Percentiles rank a stretch among this genome's conserved stretches.
These are phyloP conservation scores for Anser cygnoides DNA, from an alignment of 2,113 vertebrate genomes.

Conservation along the genomic window DNA sequence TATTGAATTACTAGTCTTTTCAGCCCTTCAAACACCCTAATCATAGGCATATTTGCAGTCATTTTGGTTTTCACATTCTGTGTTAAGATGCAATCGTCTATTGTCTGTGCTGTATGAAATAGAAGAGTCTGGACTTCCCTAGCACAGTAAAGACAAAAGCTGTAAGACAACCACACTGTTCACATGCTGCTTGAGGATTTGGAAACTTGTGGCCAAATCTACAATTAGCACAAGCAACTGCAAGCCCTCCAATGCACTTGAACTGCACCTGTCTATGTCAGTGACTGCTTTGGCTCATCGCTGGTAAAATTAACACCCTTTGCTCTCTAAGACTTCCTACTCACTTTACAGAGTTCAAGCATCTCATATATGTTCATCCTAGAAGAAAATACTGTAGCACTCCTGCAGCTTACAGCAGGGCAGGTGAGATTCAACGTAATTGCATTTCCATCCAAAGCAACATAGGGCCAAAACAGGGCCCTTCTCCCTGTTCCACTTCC, in stretches of 20 bases:
- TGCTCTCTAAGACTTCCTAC: not conserved
- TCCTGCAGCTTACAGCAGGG: not conserved
- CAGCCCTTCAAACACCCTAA: not conserved
- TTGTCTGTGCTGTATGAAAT: not conserved
- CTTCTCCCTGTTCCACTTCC: not conserved
- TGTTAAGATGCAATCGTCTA: not conserved
- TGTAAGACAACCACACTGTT: not conserved
- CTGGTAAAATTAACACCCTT: not conserved
- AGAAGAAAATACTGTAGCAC: not conserved
- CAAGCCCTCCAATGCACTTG: rapidly evolving
- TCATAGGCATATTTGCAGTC: not conserved
- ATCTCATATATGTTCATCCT: rapidly evolving
- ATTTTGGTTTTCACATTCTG: not conserved
- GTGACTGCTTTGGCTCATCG: not conserved
- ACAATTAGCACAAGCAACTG: not conserved
- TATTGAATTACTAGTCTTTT: not conserved
- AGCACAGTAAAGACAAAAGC: not conserved
- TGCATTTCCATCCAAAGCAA: not conserved
- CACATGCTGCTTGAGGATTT: not conserved
- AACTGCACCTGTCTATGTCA: not conserved
- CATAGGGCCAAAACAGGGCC: not conserved
- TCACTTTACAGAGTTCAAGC: not conserved
- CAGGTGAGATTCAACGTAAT: not conserved
- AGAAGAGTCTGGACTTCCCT: not conserved
- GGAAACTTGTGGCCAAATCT: not conserved